Base-by-base conservation (phyloP, 2,888 invertebrate genomes). In the Osedax fenrisi region DNA sequence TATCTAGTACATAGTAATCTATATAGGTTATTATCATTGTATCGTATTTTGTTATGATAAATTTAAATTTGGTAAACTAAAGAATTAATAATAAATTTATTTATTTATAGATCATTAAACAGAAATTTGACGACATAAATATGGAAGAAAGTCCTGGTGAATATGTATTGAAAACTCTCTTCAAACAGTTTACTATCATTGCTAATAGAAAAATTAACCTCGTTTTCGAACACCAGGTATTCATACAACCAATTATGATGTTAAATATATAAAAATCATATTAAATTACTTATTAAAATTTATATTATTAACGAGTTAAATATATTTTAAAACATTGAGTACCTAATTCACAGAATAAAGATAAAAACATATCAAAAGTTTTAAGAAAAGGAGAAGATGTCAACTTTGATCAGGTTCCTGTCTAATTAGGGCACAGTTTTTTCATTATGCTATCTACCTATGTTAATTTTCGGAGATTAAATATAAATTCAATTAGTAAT, bases 131-230 rank as follows among this genome's bases (percentile, higher is more conserved):
- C 5, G 41, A 41, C 17, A 10, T 41, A 41, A 41, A 41, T 5
- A 41, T 41, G 41, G 41, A 41, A 5, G 41, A 17, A 41, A 41
- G 41, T 17, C 83, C 84, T 17, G 97, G 97, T 13, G 95, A 97
- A 85, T 96, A 91, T 86, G 94, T 97, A 0, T 94, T 97, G 90
- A 88, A 94, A 76, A 91, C 92, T 66, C 87, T 98, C 1, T 95
- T 98, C 83, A 90, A 92, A 0, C 96, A 98, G 85, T 96, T 97
- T 82, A 94, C 95, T 0, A 87, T 90, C 1, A 90, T 94, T 81
- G 94, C 94, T 0, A 96, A 96, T 82, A 90, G 91, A 83, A 97
- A 97, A 86, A 94, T 98, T 86, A 94, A 95, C 82, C 89, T 90
- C 74, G 94, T 97, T 0, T 91, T 96, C 89, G 77, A 79, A 88